These are phyloP conservation scores for Rhabdomys dilectus DNA, from an alignment of 2,113 vertebrate species.

Conservation along the genomic window DNA sequence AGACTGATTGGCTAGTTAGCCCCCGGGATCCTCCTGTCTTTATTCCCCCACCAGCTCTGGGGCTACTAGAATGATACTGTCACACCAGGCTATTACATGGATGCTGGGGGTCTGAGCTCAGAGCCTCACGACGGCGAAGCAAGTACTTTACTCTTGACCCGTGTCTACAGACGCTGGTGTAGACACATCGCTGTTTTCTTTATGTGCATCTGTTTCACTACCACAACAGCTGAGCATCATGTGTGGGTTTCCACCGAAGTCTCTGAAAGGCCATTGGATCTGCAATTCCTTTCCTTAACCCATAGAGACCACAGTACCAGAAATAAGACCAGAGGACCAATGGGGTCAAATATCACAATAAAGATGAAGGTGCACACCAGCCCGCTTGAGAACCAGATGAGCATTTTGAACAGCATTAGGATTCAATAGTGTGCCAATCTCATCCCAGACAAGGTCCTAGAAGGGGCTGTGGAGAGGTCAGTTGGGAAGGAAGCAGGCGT, in stretches of 20 bases:
- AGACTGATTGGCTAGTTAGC: not conserved
- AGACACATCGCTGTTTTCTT: not conserved
- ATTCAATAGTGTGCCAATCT: not conserved
- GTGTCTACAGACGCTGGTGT: too few relatives aligned
- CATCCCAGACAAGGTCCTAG: accelerated
- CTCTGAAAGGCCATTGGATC: not conserved
- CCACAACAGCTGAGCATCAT: not conserved
- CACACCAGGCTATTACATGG: too few relatives aligned
- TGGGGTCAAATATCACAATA: too few relatives aligned
- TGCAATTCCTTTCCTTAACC: not conserved
- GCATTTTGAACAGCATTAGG: accelerated
- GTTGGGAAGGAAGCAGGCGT: accelerated
- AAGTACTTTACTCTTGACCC: not conserved
- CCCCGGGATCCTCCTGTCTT: not conserved
- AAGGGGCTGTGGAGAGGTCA: not conserved
- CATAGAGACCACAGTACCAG: not conserved
- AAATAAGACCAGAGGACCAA: not conserved
- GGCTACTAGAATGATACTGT: not conserved
- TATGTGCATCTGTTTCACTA: not conserved
- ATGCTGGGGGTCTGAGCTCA: not conserved
- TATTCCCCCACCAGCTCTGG: not conserved
- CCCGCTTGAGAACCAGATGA: accelerated
- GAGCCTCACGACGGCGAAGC: too few relatives aligned
- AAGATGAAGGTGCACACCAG: accelerated
- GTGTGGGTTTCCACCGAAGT: accelerated